A percentile compares a stretch with the other conserved stretches of the same genome.
These are phyloP conservation scores for Caenorhabditis briggsae DNA, from an alignment of 1,140 invertebrate genomes.

Conservation along the genomic window DNA sequence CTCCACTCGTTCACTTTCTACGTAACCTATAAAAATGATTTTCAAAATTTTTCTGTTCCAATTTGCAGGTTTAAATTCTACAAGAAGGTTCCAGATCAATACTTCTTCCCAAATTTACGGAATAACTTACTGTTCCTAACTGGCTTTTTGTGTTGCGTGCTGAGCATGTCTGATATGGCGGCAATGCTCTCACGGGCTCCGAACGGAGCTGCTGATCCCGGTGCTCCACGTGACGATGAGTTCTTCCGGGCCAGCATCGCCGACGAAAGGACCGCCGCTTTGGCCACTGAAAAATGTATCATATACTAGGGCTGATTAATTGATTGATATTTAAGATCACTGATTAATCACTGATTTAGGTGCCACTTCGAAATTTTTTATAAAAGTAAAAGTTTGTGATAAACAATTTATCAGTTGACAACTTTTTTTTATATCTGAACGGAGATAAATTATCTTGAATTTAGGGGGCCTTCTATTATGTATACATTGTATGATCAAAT, in stretches of 20 bases:
- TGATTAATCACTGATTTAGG: no score
- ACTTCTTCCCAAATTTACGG: not conserved
- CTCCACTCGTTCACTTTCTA: conserved; percentile 63
- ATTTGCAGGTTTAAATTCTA: no score
- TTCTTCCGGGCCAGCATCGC: conserved; percentile 70
- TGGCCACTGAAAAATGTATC: conserved; percentile 69
- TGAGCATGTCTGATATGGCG: conserved; percentile 65
- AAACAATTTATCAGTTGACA: no score
- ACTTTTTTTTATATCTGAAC: no score
- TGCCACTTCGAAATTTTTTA: no score
- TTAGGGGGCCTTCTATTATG: no score
- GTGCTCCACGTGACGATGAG: conserved; percentile 57
- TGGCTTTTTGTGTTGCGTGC: conserved; percentile 58
- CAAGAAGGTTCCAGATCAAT: no score
- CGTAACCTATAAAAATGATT: conserved; percentile 57
- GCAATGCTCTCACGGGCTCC: conserved; percentile 65
- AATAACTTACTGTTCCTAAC: conserved; percentile 53
- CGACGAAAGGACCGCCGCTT: conserved; percentile 70
- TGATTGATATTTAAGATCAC: no score
- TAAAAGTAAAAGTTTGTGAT: no score
- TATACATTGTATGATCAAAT: no score
- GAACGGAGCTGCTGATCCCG: conserved; percentile 47
- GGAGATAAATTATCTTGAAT: no score
- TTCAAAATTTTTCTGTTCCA: not conserved
- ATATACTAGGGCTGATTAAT: no score